These are phyloP conservation scores for Theristicus caerulescens DNA, from an alignment of 2,113 vertebrate species.

Conservation along the genomic window DNA sequence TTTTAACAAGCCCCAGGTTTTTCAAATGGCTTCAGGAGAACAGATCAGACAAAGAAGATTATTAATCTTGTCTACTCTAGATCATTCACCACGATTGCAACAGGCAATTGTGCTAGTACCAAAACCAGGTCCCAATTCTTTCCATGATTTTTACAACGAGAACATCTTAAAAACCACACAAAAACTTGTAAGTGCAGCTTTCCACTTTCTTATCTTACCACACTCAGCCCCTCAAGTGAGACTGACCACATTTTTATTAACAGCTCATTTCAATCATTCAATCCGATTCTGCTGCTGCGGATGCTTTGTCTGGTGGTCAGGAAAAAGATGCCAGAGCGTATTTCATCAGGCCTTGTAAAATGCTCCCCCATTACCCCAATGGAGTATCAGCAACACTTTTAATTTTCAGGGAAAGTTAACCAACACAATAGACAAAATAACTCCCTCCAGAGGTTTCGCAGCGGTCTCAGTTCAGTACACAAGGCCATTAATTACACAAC, in stretches of 20 bases:
- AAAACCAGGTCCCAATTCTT: not conserved
- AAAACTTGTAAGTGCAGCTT: not conserved
- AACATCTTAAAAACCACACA: not conserved
- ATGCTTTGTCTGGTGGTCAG: not conserved
- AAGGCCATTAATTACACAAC: slow-evolving; percentile 44
- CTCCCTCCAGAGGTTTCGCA: not conserved
- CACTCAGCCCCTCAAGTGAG: not conserved
- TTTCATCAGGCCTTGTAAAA: slow-evolving; percentile 8
- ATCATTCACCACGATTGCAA: not conserved
- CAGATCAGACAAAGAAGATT: not conserved
- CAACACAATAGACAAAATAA: not conserved
- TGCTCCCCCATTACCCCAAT: not conserved
- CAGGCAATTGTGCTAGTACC: not conserved
- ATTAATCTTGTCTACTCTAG: not conserved
- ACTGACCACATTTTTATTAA: not conserved
- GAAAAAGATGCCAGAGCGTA: not conserved
- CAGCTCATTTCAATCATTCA: not conserved
- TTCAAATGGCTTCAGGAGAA: not conserved
- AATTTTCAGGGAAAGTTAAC: slow-evolving; percentile 26
- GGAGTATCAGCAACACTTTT: not conserved
- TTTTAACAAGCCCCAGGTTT: not conserved
- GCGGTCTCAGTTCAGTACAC: slow-evolving; percentile 19
- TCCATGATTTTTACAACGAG: rapidly evolving
- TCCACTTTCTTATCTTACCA: not conserved
- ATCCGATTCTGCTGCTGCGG: not conserved